These are phyloP conservation scores for Eupithecia centaureata DNA, from an alignment of 2,888 invertebrate species.

Conservation along the genomic window DNA sequence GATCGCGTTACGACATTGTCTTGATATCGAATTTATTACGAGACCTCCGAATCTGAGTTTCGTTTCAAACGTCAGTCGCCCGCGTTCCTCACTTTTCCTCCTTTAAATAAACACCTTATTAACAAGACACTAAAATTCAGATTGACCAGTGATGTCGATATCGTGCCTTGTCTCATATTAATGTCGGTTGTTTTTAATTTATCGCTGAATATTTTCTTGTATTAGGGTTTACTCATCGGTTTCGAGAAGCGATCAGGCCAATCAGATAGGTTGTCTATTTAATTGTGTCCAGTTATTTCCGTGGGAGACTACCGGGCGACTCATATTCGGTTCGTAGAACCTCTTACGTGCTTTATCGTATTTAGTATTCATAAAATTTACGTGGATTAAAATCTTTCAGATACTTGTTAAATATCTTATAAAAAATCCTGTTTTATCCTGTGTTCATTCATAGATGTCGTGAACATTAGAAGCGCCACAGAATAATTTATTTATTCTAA, in stretches of 20 bases:
- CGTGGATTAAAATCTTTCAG: neutral
- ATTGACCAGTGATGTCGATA: conserved; percentile 56
- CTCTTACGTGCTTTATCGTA: conserved; percentile 29
- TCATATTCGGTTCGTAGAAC: conserved; percentile 27
- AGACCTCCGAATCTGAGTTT: conserved; percentile 66
- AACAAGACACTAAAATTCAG: conserved; percentile 50
- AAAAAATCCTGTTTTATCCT: neutral
- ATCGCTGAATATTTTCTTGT: conserved; percentile 66
- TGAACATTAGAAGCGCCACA: neutral
- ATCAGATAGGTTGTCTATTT: conserved; percentile 57
- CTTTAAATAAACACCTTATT: conserved; percentile 50
- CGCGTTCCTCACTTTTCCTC: conserved; percentile 70
- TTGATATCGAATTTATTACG: conserved; percentile 77
- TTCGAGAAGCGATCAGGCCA: conserved; percentile 51
- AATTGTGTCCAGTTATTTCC: conserved; percentile 42
- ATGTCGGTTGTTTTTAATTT: conserved; percentile 74
- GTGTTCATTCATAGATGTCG: neutral
- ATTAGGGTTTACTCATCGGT: conserved; percentile 58
- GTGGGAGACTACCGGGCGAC: conserved; percentile 39
- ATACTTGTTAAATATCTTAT: neutral
- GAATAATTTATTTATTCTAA: neutral
- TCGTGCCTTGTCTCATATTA: conserved; percentile 70
- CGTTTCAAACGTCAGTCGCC: conserved; percentile 62
- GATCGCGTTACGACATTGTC: conserved; percentile 79
- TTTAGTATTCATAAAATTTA: conserved; percentile 18